phyloP scores from a whole-genome alignment of 2,888 invertebrate genomes.

The Drosophila kambysellisi region DNA sequence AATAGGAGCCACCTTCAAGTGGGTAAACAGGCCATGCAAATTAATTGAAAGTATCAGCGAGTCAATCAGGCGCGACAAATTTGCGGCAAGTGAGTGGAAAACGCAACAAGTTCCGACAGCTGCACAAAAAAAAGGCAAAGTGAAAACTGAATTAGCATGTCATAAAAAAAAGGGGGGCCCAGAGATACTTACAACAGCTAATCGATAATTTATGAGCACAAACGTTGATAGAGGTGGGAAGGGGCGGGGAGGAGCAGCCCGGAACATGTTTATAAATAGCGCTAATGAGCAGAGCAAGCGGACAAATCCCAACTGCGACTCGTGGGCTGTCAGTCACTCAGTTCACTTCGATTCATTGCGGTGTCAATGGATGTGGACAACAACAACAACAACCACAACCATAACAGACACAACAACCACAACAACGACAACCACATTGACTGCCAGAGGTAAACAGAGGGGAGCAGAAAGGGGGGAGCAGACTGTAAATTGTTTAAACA shows the following conservation, averaged over 20 bases:
- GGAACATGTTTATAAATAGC: constrained; percentile 76
- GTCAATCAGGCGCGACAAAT: constrained; percentile 56
- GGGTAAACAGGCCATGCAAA: constrained; percentile 31
- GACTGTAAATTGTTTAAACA: constrained; percentile 77
- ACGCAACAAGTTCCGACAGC: constrained; percentile 49
- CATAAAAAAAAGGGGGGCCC: constrained; percentile 31
- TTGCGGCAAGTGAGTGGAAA: constrained; percentile 44
- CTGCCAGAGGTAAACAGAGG: background rate
- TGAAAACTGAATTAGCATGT: constrained; percentile 69
- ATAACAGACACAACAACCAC: constrained; percentile 11
- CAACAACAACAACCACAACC: constrained; percentile 5
- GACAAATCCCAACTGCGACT: constrained; percentile 21
- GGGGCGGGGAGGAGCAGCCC: constrained; percentile 17
- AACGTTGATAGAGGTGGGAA: constrained; percentile 27
- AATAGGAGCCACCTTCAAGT: constrained; percentile 4
- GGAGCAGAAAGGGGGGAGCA: background rate
- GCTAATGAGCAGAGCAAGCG: constrained; percentile 65
- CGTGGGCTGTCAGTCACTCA: constrained; percentile 39
- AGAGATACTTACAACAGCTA: constrained; percentile 40
- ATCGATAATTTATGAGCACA: constrained; percentile 77
- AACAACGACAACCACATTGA: constrained; percentile 8
- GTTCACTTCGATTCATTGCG: constrained; percentile 48
- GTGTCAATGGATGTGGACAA: constrained; percentile 48
- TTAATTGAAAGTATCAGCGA: constrained; percentile 61
- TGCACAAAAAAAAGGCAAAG: constrained; percentile 20